Percentiles rank a stretch among this genome's conserved stretches.
phyloP scores from a whole-genome alignment of 2,888 invertebrate genomes.

The Brachylomia viminalis region DNA sequence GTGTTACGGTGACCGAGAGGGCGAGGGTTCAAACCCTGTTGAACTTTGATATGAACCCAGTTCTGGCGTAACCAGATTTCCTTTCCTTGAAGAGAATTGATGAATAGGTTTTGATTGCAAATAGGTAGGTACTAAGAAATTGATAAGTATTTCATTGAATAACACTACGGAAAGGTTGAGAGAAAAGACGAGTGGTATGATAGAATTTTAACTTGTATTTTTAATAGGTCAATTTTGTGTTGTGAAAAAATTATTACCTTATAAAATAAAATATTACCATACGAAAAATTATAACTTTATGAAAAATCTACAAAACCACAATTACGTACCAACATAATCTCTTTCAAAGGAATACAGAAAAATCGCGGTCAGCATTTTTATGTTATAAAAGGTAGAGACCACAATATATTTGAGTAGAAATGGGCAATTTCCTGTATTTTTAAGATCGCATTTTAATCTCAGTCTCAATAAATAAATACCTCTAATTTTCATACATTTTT shows the following conservation, averaged over 20 bases:
- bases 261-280: no score
- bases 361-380: no score
- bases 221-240: no score
- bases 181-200: neutral
- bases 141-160: neutral
- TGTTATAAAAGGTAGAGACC: no score
- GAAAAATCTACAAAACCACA: neutral
- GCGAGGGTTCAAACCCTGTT: conserved; percentile 22
- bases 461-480: no score
- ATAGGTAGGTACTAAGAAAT: no score
- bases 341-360: neutral
- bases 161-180: neutral
- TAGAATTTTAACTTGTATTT: neutral
- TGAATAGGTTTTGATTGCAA: neutral
- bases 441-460: no score
- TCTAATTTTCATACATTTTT: no score
- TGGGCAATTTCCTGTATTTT: no score
- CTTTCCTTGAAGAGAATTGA: neutral
- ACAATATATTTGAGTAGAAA: no score
- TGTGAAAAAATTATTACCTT: neutral
- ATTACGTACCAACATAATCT: neutral
- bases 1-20: conserved; percentile 34
- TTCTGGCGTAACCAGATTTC: conserved; percentile 3
- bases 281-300: neutral
- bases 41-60: conserved; percentile 42